Base-by-base conservation (phyloP, 2,888 invertebrate species). In the Chironomus riparius region DNA sequence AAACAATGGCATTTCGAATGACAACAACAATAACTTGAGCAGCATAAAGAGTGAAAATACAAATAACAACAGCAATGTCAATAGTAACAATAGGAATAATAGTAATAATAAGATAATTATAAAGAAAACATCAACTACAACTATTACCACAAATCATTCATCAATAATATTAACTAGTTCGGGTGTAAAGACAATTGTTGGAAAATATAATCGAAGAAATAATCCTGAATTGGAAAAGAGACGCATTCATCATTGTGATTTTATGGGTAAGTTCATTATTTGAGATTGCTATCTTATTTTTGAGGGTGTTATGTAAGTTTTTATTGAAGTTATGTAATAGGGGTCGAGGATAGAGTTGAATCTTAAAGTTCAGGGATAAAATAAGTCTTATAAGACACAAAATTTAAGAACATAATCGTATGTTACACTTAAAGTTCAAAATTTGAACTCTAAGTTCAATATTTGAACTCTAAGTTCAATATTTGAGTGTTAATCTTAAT, bases 161-260 rank as follows among this genome's bases (percentile, higher is more conserved):
- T 79, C 79, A 77, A 78, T 56, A 77, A 76, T 76, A 28, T 76
- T 76, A 69, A 76, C 76, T 84, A 86, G 80, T 70, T 81, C 85
- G 48, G 81, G 85, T 10, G 83, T 85, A 4, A 82, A 83, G 38
- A 83, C 82, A 28, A 83, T 81, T 78, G 82, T 85, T 38, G 83
- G 88, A 78, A 94, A 92, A 82, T 97, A 95, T 86, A 97, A 97
- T 86, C 87, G 97, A 79, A 88, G 97, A 82, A 97, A 97, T 85
- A 98, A 98, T 86, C 97, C 97, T 0, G 97, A 98, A 83, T 85
- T 98, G 80, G 97, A 98, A 84, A 97, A 97, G 84, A 87, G 97
- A 79, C 86, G 98, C 82, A 96, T 97, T 80, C 97, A 98, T 83
- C 96, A 94, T 85, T 98, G 98, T 87, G 94, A 96, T 87, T 97